Percentiles rank a stretch among this genome's conserved stretches.
Conservation (phyloP, 2,797 vertebrate species). For the Alauda arvensis region DNA sequence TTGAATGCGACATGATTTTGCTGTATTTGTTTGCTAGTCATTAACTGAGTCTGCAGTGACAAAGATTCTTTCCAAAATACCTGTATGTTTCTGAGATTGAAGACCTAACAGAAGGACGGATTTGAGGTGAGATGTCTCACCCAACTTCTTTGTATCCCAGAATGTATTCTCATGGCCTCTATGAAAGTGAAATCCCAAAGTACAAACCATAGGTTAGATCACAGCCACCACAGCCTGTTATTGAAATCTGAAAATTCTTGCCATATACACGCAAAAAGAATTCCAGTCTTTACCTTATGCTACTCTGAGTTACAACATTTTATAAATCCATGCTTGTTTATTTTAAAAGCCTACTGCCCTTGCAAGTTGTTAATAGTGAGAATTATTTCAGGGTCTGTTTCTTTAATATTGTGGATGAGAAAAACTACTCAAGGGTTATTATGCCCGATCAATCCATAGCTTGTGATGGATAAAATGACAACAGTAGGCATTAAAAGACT, state of each 20-base stretch:
- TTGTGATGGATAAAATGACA: not conserved
- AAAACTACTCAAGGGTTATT: not conserved
- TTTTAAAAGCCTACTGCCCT: not conserved
- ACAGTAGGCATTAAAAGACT: not conserved
- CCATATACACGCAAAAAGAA: rapidly evolving
- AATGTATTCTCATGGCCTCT: not conserved
- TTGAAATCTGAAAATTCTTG: not conserved
- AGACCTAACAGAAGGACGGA: not conserved
- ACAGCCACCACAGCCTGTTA: not conserved
- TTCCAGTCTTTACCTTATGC: not conserved
- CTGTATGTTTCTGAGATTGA: not conserved
- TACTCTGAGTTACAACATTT: not conserved
- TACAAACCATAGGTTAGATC: not conserved
- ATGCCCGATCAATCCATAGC: not conserved
- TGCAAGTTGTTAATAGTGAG: not conserved
- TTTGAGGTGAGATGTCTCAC: not conserved
- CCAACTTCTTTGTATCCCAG: not conserved
- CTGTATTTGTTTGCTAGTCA: not conserved
- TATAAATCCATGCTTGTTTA: not conserved
- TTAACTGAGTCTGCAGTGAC: not conserved
- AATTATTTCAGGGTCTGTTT: not conserved
- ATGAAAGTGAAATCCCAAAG: not conserved
- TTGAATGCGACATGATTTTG: not conserved
- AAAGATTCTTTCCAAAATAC: not conserved
- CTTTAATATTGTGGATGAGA: not conserved